phyloP scores from a whole-genome alignment of 2,888 invertebrate species.

The Phymatocera aterrima region DNA sequence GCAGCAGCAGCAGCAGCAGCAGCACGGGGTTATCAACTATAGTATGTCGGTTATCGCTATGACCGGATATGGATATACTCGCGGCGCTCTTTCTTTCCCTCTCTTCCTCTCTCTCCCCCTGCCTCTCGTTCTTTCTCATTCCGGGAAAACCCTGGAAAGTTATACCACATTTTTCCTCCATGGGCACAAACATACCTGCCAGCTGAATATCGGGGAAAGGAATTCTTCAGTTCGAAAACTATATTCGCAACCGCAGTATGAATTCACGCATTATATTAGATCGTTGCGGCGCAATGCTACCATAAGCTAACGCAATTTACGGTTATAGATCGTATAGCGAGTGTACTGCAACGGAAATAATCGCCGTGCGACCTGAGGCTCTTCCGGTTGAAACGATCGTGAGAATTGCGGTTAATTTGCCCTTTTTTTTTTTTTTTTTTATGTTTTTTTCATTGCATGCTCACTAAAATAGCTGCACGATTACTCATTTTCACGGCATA shows the following conservation, averaged over 20 bases:
- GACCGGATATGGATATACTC: neutral
- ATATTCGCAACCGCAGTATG: too few species aligned
- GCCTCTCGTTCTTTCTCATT: neutral
- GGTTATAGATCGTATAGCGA: neutral
- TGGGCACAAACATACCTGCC: too few species aligned
- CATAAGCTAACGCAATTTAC: slow-evolving; percentile 1
- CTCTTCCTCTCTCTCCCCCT: neutral
- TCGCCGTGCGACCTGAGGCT: slow-evolving; percentile 28
- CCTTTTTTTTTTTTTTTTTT: neutral
- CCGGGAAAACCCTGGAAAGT: neutral
- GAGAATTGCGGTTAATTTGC: slow-evolving; percentile 12
- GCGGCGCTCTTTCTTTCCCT: neutral
- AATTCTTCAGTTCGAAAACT: too few species aligned
- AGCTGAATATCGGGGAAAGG: too few species aligned
- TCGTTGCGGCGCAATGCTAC: too few species aligned
- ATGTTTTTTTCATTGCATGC: neutral
- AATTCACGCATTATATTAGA: too few species aligned
- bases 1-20: neutral
- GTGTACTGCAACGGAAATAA: slow-evolving; percentile 20
- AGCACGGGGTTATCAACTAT: slow-evolving; percentile 13
- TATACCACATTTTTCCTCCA: neutral
- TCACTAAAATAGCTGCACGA: too few species aligned
- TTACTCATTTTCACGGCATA: neutral
- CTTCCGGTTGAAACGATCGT: slow-evolving; percentile 24
- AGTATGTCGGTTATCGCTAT: slow-evolving; percentile 11